Percentiles rank a stretch among this genome's conserved stretches.
These are phyloP conservation scores for Ursus arctos DNA, from an alignment of 2,113 vertebrate species.

Conservation along the genomic window DNA sequence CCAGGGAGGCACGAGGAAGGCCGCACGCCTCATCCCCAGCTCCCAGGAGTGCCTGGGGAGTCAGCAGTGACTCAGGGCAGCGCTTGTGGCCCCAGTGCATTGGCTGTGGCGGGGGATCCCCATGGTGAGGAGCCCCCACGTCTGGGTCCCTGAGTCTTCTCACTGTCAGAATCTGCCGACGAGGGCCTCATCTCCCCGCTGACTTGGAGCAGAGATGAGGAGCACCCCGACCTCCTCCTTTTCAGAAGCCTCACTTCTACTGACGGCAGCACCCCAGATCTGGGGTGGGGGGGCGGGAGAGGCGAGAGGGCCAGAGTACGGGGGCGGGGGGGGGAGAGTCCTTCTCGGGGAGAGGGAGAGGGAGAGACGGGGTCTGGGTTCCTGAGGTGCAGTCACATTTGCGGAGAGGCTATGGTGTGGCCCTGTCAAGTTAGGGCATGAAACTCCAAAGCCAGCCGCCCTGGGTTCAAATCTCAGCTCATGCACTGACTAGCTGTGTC, in stretches of 20 bases:
- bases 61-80: background rate
- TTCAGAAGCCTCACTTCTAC: background rate
- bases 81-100: accelerated
- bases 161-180: background rate
- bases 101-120: background rate
- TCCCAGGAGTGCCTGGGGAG: background rate
- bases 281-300: accelerated
- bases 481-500: background rate
- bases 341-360: background rate
- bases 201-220: background rate
- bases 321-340: accelerated
- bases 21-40: background rate
- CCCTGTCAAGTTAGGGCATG: accelerated
- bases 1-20: background rate
- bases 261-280: background rate
- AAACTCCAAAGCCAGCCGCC: background rate
- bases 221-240: background rate
- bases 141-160: background rate
- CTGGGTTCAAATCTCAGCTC: background rate
- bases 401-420: background rate
- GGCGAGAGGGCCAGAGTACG: accelerated
- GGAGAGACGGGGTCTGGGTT: background rate
- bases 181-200: background rate
- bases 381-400: background rate
- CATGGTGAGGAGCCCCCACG: background rate